Base-by-base conservation (phyloP, 2,888 invertebrate genomes). In the Danaus chrysippus region DNA sequence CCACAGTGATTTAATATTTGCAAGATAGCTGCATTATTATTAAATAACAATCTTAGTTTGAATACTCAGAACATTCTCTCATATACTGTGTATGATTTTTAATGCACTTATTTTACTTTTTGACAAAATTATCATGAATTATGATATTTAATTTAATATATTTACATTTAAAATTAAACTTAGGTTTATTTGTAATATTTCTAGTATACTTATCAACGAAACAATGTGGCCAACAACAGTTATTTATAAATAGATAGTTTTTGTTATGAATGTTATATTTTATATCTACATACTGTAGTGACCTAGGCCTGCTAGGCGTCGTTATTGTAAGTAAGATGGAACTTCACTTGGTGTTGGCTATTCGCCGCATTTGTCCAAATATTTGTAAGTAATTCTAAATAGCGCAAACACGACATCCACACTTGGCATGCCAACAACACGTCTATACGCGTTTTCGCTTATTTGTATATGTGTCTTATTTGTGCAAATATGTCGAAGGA, bases 1-100 rank as follows among this genome's bases (percentile, higher is more conserved):
- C 82, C 94, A 93, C 70, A 94, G 93, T 79, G 93, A 94, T 78
- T 91, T 93, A 76, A 91, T 93, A 75, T 88, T 91, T 73, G 86
- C 92, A 67, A 92, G 83, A 85, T 92, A 91, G 82, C 56, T 54
- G 49, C 52, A 62, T 61, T 62, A 54, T 67, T 63, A 62, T 55
- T 58, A 58, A 41, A 44, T 59, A 59, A 62, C 68, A 15, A 61
- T 55, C 67, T 74, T 71, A 72, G 67, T 71, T 75, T 59, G 60
- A 80, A 80, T 80, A 80, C 81, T 80, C 81, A 78, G 58, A 57
- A 71, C 66, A 64, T 70, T 76, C 74, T 77, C 73, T 63, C 58
- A 64, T 64, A 67, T 69, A 70, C 64, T 60, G 55, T 56, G 63
- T 59, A 59, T 61, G 54, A 59, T 54, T 70, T 59, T 56, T 67